phyloP scores from a whole-genome alignment of 2,888 invertebrate genomes.

The Monoplex corrugatus region DNA sequence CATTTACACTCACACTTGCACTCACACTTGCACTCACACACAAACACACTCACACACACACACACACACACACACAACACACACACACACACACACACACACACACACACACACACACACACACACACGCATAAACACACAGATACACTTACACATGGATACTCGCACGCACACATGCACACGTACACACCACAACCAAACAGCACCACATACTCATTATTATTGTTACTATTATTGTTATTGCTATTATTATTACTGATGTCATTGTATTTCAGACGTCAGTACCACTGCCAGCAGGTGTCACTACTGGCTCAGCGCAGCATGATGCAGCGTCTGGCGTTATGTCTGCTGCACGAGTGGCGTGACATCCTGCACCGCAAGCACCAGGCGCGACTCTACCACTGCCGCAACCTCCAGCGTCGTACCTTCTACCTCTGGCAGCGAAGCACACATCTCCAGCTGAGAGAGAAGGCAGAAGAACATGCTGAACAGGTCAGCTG shows the following conservation, averaged over 20 bases:
- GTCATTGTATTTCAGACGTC: slow-evolving; percentile 66
- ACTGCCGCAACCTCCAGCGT: slow-evolving; percentile 60
- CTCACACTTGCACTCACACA: too few relatives aligned
- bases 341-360: slow-evolving; percentile 67
- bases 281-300: slow-evolving; percentile 65
- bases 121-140: background rate
- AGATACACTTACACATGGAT: background rate
- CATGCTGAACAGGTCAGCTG: slow-evolving; percentile 60
- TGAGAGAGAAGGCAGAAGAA: slow-evolving; percentile 59
- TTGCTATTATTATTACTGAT: background rate
- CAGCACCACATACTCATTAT: background rate
- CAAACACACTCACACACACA: too few relatives aligned
- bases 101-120: background rate
- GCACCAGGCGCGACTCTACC: slow-evolving; percentile 64
- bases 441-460: slow-evolving; percentile 57
- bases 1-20: too few relatives aligned
- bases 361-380: slow-evolving; percentile 67
- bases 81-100: background rate
- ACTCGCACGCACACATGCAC: background rate
- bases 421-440: slow-evolving; percentile 67
- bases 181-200: background rate
- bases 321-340: slow-evolving; percentile 56
- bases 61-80: too few relatives aligned
- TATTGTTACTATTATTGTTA: background rate
- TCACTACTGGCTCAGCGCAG: slow-evolving; percentile 62